These are phyloP conservation scores for Scolopax rusticola DNA, from an alignment of 2,797 vertebrate species.

Conservation along the genomic window DNA sequence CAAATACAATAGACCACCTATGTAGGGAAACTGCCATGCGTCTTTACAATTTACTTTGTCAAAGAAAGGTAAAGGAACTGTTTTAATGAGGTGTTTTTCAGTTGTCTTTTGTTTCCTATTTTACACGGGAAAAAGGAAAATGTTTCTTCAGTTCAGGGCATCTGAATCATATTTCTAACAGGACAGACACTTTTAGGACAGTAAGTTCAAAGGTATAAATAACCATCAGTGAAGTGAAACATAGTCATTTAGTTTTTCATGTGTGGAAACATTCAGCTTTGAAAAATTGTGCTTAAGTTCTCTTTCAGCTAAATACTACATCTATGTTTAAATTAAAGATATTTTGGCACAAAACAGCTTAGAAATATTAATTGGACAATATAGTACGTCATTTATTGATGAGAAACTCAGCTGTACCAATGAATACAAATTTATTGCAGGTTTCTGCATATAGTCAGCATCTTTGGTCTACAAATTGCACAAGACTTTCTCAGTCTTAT, in stretches of 20 bases:
- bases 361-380: conserved; percentile 50
- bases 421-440: conserved; percentile 60
- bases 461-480: conserved; percentile 19
- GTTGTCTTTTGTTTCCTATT: conserved; percentile 80
- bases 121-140: conserved; percentile 85
- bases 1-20: conserved; percentile 78
- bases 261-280: conserved; percentile 61
- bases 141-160: conserved; percentile 75
- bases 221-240: conserved; percentile 74
- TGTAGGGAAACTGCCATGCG: conserved; percentile 50
- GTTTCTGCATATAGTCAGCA: not conserved
- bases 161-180: conserved; percentile 86
- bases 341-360: conserved; percentile 54
- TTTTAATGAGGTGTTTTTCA: conserved; percentile 79
- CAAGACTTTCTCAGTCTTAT: not conserved
- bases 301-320: conserved; percentile 46
- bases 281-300: conserved; percentile 57
- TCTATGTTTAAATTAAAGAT: conserved; percentile 59
- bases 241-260: conserved; percentile 19
- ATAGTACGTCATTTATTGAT: not conserved
- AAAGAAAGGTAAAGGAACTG: conserved; percentile 76
- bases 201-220: conserved; percentile 82
- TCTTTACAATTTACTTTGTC: conserved; percentile 75
- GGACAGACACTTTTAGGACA: conserved; percentile 81
- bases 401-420: conserved; percentile 35